Conservation (phyloP, 2,113 vertebrate species). For the Nipponia nippon region DNA sequence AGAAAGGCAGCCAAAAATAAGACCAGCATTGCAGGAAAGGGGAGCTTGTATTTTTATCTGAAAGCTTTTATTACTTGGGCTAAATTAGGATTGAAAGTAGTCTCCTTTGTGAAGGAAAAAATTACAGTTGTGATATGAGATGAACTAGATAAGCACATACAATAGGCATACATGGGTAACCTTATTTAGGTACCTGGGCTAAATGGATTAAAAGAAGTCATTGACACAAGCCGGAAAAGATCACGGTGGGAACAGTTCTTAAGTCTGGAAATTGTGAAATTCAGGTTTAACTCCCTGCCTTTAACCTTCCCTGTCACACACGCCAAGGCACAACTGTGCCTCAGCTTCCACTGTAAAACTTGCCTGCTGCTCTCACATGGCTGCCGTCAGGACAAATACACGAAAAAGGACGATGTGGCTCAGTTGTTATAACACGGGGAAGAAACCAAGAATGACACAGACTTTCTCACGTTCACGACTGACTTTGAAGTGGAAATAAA, state of each 20-base stretch:
- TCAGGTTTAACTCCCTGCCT: neutral
- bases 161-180: neutral
- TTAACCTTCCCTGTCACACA: conserved; percentile 15
- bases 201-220: neutral
- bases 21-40: neutral
- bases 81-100: conserved; percentile 21
- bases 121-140: neutral
- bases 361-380: neutral
- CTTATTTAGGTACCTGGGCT: neutral
- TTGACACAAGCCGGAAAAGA: neutral
- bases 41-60: conserved; percentile 5
- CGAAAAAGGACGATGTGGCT: neutral
- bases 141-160: neutral
- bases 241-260: neutral
- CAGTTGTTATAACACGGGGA: neutral
- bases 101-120: neutral
- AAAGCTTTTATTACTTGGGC: neutral
- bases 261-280: neutral
- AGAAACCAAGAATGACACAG: neutral
- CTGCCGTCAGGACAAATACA: neutral
- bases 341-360: neutral
- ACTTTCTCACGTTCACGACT: neutral
- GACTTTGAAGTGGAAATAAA: neutral
- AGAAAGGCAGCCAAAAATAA: conserved; percentile 37
- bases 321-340: neutral